phyloP scores from a whole-genome alignment of 1,140 invertebrate species.

The Nomia melanderi region DNA sequence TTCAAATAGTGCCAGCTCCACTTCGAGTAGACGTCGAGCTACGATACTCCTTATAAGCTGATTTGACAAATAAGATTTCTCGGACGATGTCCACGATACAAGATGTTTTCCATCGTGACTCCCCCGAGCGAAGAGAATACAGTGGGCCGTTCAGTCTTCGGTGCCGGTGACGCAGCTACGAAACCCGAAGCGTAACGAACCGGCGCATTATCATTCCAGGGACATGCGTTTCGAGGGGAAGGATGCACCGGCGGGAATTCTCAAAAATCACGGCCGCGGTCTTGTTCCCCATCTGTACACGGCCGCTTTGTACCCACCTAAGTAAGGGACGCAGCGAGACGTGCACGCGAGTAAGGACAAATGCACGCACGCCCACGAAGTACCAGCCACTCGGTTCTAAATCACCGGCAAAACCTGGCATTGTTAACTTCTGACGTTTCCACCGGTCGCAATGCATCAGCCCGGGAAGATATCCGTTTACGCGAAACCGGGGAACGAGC shows the following conservation, averaged over 20 bases:
- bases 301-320: constrained; percentile 23
- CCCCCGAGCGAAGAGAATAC: not conserved
- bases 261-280: constrained; percentile 2
- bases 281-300: constrained; percentile 37
- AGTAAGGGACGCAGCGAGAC: constrained; percentile 15
- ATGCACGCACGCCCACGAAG: constrained; percentile 48
- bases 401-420: constrained; percentile 44
- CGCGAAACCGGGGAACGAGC: constrained; percentile 23
- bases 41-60: too few relatives aligned
- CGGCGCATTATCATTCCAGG: constrained; percentile 27
- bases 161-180: not conserved
- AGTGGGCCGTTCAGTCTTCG: too few relatives aligned
- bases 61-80: too few relatives aligned
- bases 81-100: too few relatives aligned
- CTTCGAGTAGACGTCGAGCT: too few relatives aligned
- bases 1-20: too few relatives aligned
- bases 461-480: constrained; percentile 40
- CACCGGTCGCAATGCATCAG: constrained; percentile 33
- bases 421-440: constrained; percentile 52
- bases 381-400: constrained; percentile 30
- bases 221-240: constrained; percentile 21
- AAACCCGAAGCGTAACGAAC: constrained; percentile 35
- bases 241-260: not conserved
- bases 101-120: too few relatives aligned
- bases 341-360: constrained; percentile 45